Base-by-base conservation (phyloP, 2,113 vertebrate species). In the Callospermophilus lateralis region DNA sequence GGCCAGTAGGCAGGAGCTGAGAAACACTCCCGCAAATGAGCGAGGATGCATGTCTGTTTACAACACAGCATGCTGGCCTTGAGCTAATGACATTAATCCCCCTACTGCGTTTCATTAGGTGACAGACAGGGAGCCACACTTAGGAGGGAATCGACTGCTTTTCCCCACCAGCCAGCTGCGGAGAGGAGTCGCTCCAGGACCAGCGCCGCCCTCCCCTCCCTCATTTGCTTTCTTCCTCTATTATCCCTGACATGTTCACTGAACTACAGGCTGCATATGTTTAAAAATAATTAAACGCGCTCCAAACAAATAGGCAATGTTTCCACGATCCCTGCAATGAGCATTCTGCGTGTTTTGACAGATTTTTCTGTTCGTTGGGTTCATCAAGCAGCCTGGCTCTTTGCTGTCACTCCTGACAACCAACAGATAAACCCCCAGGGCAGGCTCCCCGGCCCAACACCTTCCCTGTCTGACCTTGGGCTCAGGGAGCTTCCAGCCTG, bases 261-360 rank as follows among this genome's bases (percentile, higher is more conserved):
- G 97, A 98, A 96, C 97, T 98, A 98, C 97, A 95, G 96, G 94
- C 97, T 98, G 98, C 97, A 95, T 97, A 98, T 98, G 98, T 97
- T 98, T 98, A 97, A 98, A 98, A 94, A 92, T 78, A 97, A 83
- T 90, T 94, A 77, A 97, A 95, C 68, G 9, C 53, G 32, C 93
- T 97, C 81, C 0, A 17, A 97, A 97, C 97, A 97, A 98, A 97
- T 7, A 32, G 78, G 95, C 94, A 96, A 53, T 22, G 93, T 97
- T 90, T 85, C 70, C 80, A 84, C 0, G 32, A 37, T 90, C 42
- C 96, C 83, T 37, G 79, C 72, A 90, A 83, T 45, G 74, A 94
- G 73, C 32, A 39, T 97, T 97, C 96, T 93, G 89, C 20, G 1
- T 94, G 83, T 98, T 96, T 97, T 98, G 94, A 94, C 94, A 98